phyloP scores from a whole-genome alignment of 2,113 vertebrate genomes.

The Mola mola region DNA sequence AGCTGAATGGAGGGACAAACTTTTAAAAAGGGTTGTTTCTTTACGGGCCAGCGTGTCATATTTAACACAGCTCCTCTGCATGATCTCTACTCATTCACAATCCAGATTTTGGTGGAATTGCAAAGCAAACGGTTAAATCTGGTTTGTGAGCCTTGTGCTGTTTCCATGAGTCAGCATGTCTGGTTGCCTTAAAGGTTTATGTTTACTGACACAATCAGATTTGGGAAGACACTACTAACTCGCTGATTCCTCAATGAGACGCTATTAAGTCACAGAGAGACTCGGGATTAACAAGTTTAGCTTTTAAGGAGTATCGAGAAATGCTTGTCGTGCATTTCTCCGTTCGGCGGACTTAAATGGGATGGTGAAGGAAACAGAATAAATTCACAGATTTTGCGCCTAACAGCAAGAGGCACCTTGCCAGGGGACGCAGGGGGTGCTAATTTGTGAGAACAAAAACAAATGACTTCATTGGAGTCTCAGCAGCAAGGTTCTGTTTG shows the following conservation, averaged over 20 bases:
- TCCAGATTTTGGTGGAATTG: neutral
- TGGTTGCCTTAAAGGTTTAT: slow-evolving; percentile 53
- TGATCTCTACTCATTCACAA: neutral
- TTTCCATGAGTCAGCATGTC: slow-evolving; percentile 54
- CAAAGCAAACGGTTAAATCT: slow-evolving; percentile 15
- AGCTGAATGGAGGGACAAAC: slow-evolving; percentile 29
- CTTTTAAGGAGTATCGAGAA: slow-evolving; percentile 74
- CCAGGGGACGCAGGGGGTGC: slow-evolving; percentile 8
- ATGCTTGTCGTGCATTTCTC: slow-evolving; percentile 70
- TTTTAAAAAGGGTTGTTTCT: neutral
- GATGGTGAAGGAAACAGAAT: slow-evolving; percentile 24
- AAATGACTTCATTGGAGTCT: neutral
- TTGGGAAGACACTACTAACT: slow-evolving; percentile 64
- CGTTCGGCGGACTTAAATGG: slow-evolving; percentile 19
- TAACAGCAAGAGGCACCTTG: slow-evolving; percentile 20
- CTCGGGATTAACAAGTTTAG: slow-evolving; percentile 73
- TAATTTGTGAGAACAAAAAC: slow-evolving; percentile 25
- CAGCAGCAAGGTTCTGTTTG: neutral
- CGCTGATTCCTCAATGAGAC: slow-evolving; percentile 75
- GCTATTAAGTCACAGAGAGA: slow-evolving; percentile 65
- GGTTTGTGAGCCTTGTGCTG: slow-evolving; percentile 16
- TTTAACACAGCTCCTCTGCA: neutral
- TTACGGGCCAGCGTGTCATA: neutral
- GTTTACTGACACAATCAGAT: slow-evolving; percentile 67
- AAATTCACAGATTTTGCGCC: slow-evolving; percentile 47